Conservation (phyloP, 2,797 vertebrate species). For the Oreochromis mossambicus region DNA sequence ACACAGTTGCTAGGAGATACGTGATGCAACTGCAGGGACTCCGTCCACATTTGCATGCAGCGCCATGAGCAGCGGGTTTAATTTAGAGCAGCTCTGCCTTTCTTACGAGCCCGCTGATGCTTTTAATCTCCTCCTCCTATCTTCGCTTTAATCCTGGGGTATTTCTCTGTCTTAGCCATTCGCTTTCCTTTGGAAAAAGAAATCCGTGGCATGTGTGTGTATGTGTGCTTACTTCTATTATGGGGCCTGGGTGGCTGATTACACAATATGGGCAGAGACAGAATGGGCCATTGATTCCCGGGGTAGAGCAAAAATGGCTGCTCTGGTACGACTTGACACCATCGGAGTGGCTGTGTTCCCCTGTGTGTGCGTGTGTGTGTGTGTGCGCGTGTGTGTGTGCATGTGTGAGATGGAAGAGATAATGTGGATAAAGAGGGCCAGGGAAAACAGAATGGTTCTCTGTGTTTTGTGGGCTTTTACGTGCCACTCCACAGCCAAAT, state of each 20-base stretch:
- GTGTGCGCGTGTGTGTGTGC: neutral
- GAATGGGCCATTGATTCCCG: conserved; percentile 39
- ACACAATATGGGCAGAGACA: conserved; percentile 48
- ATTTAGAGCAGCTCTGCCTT: neutral
- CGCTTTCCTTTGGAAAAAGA: neutral
- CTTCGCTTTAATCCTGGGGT: neutral
- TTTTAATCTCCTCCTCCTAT: neutral
- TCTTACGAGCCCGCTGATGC: neutral
- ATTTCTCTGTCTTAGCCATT: neutral
- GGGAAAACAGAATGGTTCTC: neutral
- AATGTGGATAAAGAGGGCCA: neutral
- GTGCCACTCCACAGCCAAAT: neutral
- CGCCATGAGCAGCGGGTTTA: neutral
- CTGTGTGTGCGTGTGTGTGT: neutral
- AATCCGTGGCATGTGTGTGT: neutral
- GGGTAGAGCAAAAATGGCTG: conserved; percentile 50
- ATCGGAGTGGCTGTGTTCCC: conserved; percentile 8
- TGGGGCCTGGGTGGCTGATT: conserved; percentile 43
- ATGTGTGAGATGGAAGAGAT: neutral
- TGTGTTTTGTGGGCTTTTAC: neutral
- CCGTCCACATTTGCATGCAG: conserved; percentile 4
- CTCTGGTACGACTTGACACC: conserved; percentile 30
- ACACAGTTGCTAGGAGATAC: conserved; percentile 38
- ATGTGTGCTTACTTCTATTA: conserved; percentile 3
- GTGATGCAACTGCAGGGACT: neutral